phyloP scores from a whole-genome alignment of 2,797 vertebrate genomes.

The Sarcoramphus papa region DNA sequence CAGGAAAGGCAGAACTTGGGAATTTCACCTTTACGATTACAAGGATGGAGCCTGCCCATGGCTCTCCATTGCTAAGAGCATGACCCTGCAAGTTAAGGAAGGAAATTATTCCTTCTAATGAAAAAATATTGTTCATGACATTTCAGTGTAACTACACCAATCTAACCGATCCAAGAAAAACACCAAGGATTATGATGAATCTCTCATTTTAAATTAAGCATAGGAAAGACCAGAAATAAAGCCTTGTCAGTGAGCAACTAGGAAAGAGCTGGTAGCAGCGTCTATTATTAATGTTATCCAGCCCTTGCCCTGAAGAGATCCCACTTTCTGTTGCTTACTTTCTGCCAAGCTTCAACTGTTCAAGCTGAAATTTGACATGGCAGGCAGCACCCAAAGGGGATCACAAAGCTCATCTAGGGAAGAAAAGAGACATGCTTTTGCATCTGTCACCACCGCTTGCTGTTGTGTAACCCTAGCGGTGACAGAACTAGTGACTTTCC shows the following conservation, averaged over 20 bases:
- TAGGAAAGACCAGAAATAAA: neutral
- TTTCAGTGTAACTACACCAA: neutral
- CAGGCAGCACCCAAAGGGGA: neutral
- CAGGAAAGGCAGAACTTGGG: neutral
- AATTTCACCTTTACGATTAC: neutral
- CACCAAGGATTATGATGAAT: neutral
- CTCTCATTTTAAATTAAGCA: neutral
- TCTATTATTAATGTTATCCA: constrained; percentile 18
- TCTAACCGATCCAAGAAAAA: neutral
- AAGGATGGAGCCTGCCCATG: neutral
- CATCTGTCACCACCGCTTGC: neutral
- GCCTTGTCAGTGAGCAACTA: neutral
- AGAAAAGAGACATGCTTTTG: neutral
- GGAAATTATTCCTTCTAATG: neutral
- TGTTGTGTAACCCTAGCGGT: neutral
- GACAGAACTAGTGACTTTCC: neutral
- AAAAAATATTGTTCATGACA: neutral
- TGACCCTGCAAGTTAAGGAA: neutral
- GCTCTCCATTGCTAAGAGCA: neutral
- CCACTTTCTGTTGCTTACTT: neutral
- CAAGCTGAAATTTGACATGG: constrained; percentile 5
- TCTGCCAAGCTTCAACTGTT: constrained; percentile 8
- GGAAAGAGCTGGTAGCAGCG: neutral
- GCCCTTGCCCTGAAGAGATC: constrained; percentile 1
- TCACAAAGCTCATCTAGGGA: neutral